phyloP scores from a whole-genome alignment of 2,797 vertebrate species.

The Hafferia zeledoni region DNA sequence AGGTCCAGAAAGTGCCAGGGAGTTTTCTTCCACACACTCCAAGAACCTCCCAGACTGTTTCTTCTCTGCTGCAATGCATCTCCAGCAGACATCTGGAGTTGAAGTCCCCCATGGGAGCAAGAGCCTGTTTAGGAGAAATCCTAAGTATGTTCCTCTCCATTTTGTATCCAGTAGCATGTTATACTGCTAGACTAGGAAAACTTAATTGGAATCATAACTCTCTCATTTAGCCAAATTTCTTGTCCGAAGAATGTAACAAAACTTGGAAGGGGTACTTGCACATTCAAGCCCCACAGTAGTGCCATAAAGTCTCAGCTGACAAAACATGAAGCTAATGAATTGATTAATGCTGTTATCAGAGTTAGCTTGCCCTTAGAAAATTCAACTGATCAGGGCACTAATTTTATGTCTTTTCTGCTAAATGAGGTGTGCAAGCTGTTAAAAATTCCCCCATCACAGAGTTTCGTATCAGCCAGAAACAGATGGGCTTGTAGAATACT shows the following conservation, averaged over 20 bases:
- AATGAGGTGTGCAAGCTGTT: slow-evolving; percentile 75
- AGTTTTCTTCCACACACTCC: neutral
- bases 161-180: neutral
- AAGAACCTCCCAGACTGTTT: neutral
- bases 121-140: neutral
- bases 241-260: neutral
- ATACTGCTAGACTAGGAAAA: neutral
- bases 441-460: slow-evolving; percentile 60
- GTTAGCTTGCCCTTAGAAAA: slow-evolving; percentile 56
- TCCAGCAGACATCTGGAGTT: neutral
- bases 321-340: slow-evolving; percentile 51
- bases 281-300: neutral
- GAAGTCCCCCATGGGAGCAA: neutral
- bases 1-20: neutral
- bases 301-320: neutral
- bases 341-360: slow-evolving; percentile 66
- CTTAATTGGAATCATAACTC: neutral
- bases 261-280: neutral
- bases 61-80: neutral
- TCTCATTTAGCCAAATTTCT: neutral
- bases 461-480: slow-evolving; percentile 70
- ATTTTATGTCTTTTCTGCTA: slow-evolving; percentile 71
- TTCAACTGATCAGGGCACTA: slow-evolving; percentile 54
- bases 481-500: slow-evolving; percentile 73
- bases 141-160: neutral